Base-by-base conservation (phyloP, 2,888 invertebrate genomes). In the Chloroclystis v-ata region DNA sequence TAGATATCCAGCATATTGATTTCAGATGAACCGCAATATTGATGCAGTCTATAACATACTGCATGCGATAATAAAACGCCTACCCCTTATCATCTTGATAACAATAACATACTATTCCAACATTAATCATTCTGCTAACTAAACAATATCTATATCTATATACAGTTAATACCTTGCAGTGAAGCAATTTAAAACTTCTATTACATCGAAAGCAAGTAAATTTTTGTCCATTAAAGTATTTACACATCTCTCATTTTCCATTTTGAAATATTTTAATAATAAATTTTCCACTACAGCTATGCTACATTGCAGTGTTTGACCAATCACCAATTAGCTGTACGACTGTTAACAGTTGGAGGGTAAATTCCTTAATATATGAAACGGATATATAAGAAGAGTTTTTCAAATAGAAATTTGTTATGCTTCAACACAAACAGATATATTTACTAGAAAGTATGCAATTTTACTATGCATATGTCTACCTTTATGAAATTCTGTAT, bases 161-260 rank as follows among this genome's bases (percentile, higher is more conserved):
- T 65, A 69, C 72, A 78, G 58, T 67, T 69, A 65, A 78, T 74
- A 75, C 33, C 67, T 64, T 63, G 64, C 73, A 67, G 74, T 60
- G 66, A 80, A 80, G 77, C 77, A 74, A 72, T 70, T 67, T 64
- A 72, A 69, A 65, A 75, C 72, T 68, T 62, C 72, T 75, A 33
- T 79, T 70, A 80, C 75, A 80, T 66, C 67, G 65, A 76, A 82
- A 81, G 82, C 80, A 62, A 70, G 60, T 70, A 72, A 73, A 29
- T 25, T 44, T 49, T 46, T 26, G 29, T 39, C 63, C 60, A 60
- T 63, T 60, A 63, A 66, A 59, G 37, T 57, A 65, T 61, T 48
- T 44, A 44, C 41, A 44, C 20, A 35, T n/a, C 4, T 13, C 30
- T 12, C 4, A 6, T 30, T 20, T 20, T 20, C 20, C 20, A 5